Conservation (phyloP, 2,113 vertebrate species). For the Talpa occidentalis region DNA sequence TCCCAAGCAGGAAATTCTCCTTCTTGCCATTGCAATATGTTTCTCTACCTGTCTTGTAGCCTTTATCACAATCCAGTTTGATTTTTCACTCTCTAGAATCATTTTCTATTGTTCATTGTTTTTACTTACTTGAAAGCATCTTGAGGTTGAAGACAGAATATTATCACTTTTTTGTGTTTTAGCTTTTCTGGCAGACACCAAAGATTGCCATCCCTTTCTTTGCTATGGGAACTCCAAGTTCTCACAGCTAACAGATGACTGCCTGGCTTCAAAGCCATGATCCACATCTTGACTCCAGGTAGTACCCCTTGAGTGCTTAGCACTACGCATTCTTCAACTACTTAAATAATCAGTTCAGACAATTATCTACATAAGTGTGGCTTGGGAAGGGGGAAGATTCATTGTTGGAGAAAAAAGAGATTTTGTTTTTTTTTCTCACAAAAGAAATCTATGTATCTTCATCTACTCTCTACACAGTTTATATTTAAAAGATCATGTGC, state of each 20-base stretch:
- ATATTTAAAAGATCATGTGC: not conserved
- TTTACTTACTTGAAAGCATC: not conserved
- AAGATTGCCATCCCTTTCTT: not conserved
- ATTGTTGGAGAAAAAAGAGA: not conserved
- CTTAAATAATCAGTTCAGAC: not conserved
- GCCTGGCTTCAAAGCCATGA: not conserved
- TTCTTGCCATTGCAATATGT: not conserved
- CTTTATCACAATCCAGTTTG: not conserved
- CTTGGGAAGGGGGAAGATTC: not conserved
- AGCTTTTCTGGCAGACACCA: not conserved
- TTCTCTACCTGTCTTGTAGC: not conserved
- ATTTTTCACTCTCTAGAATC: not conserved
- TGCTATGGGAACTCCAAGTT: not conserved
- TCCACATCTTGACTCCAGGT: fast-evolving
- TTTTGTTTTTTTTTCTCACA: not conserved
- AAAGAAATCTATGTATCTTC: not conserved
- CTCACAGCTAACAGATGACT: not conserved
- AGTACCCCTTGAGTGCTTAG: not conserved
- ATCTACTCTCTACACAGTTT: not conserved
- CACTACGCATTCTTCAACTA: not conserved
- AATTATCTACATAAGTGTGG: not conserved
- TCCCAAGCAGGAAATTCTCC: not conserved
- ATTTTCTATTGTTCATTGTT: not conserved
- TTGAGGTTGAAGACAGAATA: not conserved
- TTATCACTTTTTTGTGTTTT: not conserved